Evolutionary conservation across 2,888 invertebrate genomes (phyloP).

Genomic region (Embidobia sp.): DNA sequence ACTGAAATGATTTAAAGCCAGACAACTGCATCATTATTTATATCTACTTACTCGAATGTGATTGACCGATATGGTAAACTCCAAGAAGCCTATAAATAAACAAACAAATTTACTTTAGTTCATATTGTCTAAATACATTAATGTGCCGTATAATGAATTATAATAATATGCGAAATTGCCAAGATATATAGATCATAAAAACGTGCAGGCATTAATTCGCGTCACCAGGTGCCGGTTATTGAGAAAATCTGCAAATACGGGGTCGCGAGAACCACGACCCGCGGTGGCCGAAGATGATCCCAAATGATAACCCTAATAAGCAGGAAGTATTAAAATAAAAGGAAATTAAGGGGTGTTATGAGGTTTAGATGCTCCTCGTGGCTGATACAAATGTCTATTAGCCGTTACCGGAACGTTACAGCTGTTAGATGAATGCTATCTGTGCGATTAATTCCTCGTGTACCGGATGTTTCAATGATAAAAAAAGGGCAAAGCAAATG

Average conservation of each 20-base stretch:
- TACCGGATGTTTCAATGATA: slow-evolving; percentile 58
- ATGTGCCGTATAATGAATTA: slow-evolving; percentile 43
- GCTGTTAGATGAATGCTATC: slow-evolving; percentile 54
- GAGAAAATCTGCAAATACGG: slow-evolving; percentile 49
- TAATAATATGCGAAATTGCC: slow-evolving; percentile 41
- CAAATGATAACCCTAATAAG: slow-evolving; percentile 52
- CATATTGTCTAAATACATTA: too few species aligned
- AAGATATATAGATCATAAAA: slow-evolving; percentile 44
- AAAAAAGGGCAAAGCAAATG: slow-evolving; percentile 38
- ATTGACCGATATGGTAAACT: too few species aligned
- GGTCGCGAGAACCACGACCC: slow-evolving; percentile 6
- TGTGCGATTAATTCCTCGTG: slow-evolving; percentile 53
- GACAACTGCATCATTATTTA: too few species aligned
- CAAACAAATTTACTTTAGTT: too few species aligned
- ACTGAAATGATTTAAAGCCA: too few species aligned
- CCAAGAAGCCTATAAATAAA: too few species aligned
- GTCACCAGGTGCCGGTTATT: slow-evolving; percentile 38
- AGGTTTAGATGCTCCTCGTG: slow-evolving; percentile 20
- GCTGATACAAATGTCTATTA: slow-evolving; percentile 38
- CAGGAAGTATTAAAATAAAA: slow-evolving; percentile 61
- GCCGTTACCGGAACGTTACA: slow-evolving; percentile 39
- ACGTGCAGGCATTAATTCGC: slow-evolving; percentile 19
- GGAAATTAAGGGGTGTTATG: slow-evolving; percentile 37
- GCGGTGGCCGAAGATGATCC: slow-evolving; percentile 43
- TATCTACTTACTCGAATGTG: too few species aligned